phyloP scores from a whole-genome alignment of 2,797 vertebrate species.

The Sebastes nivosus region DNA sequence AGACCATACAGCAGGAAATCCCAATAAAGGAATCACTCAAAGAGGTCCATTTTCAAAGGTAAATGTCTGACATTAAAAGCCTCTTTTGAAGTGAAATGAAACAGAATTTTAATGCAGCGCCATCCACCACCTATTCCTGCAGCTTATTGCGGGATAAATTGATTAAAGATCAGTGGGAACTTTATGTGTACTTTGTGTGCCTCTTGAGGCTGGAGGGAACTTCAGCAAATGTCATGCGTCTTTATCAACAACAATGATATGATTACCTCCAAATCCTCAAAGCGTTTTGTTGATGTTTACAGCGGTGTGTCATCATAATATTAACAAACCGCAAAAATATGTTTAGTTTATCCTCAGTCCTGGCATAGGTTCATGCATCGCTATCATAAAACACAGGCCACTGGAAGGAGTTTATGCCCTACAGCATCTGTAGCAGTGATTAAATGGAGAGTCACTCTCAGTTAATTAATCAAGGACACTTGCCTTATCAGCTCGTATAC shows the following conservation, averaged over 20 bases:
- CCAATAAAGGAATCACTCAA: conserved; percentile 55
- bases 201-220: conserved; percentile 56
- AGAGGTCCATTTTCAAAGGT: conserved; percentile 63
- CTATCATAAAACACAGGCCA: conserved; percentile 40
- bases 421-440: conserved; percentile 39
- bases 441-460: conserved; percentile 38
- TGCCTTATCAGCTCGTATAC: conserved; percentile 6
- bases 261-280: conserved; percentile 68
- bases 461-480: conserved; percentile 39
- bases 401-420: conserved; percentile 51
- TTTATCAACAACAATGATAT: conserved; percentile 68
- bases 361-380: conserved; percentile 48
- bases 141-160: conserved; percentile 66
- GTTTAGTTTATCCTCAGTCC: conserved; percentile 58
- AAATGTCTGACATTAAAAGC: conserved; percentile 66
- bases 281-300: conserved; percentile 69
- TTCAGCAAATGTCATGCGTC: conserved; percentile 71
- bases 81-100: conserved; percentile 70
- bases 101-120: conserved; percentile 64
- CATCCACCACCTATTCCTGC: conserved; percentile 49
- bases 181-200: conserved; percentile 40
- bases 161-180: conserved; percentile 72
- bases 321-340: conserved; percentile 54
- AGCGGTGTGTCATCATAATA: conserved; percentile 64
- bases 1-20: conserved; percentile 31